Conservation (phyloP, 2,888 invertebrate genomes). For the Volucella inanis region DNA sequence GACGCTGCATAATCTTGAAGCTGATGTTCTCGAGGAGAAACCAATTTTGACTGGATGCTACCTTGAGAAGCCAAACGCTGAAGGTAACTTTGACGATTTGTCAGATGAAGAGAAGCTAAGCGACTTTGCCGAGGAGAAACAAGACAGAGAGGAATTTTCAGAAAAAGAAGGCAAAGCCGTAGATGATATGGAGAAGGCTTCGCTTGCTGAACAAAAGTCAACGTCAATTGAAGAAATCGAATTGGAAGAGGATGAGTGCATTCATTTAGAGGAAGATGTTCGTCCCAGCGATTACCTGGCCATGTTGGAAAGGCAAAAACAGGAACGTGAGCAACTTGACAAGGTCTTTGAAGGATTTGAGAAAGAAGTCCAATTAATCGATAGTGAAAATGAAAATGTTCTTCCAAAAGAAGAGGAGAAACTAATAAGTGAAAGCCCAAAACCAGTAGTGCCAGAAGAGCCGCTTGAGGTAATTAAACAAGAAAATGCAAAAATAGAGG, state of each 20-base stretch:
- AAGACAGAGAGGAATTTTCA: constrained; percentile 56
- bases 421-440: not conserved
- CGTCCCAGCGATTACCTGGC: constrained; percentile 59
- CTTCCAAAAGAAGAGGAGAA: constrained; percentile 4
- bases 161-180: constrained; percentile 59
- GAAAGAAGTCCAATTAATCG: constrained; percentile 14
- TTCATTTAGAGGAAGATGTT: constrained; percentile 65
- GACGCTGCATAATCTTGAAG: constrained; percentile 57
- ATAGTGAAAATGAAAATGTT: constrained; percentile 3
- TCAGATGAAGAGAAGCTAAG: constrained; percentile 31
- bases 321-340: constrained; percentile 40
- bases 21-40: constrained; percentile 67
- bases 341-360: constrained; percentile 49
- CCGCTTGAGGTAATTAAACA: not conserved
- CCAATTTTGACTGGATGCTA: constrained; percentile 60
- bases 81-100: constrained; percentile 23
- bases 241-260: constrained; percentile 59
- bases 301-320: constrained; percentile 47
- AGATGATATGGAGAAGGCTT: constrained; percentile 3
- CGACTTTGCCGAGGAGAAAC: constrained; percentile 63
- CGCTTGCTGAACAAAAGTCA: constrained; percentile 43
- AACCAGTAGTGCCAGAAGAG: not conserved
- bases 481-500: constrained; percentile 2
- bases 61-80: constrained; percentile 7
- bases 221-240: constrained; percentile 45